Evolutionary conservation across 2,888 invertebrate species (phyloP).

Genomic region (Barypeithes pellucidus): DNA sequence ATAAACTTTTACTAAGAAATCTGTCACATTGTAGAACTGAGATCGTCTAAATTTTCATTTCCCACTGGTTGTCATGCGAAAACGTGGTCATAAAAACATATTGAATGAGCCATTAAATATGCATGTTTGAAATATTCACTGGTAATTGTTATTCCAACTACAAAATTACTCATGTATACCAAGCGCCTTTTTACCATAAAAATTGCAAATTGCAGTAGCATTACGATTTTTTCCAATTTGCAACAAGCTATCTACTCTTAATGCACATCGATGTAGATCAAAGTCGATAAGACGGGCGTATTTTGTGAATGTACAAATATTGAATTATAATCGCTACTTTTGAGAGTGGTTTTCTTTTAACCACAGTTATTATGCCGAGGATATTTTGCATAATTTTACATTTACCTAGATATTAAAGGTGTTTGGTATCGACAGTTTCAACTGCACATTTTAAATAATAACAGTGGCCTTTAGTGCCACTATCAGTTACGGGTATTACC

Average conservation of each 20-base stretch:
- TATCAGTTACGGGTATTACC: conserved; percentile 4
- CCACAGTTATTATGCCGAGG: conserved; percentile 1
- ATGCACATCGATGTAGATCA: conserved; percentile 20
- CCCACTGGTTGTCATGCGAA: too few species aligned
- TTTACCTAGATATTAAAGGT: neutral
- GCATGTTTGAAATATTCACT: neutral
- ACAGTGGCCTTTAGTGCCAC: neutral
- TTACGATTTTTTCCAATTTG: conserved; percentile 2
- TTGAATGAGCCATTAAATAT: neutral
- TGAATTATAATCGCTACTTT: conserved; percentile 23
- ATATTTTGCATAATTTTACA: conserved; percentile 25
- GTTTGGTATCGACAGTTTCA: conserved; percentile 16
- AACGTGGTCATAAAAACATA: too few species aligned
- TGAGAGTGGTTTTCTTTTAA: neutral
- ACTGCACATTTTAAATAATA: neutral
- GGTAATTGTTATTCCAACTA: conserved; percentile 1
- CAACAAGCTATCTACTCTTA: conserved; percentile 5
- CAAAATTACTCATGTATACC: conserved; percentile 1
- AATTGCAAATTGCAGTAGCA: conserved; percentile 16
- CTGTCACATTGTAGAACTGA: too few species aligned
- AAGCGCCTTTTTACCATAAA: conserved; percentile 23
- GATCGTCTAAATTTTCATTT: too few species aligned
- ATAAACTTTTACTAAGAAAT: too few species aligned
- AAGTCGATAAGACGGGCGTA: conserved; percentile 12
- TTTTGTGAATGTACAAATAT: conserved; percentile 20